Percentiles rank a stretch among this genome's conserved stretches.
These are phyloP conservation scores for Nematopogon swammerdamellus DNA, from an alignment of 2,888 invertebrate genomes.

Conservation along the genomic window DNA sequence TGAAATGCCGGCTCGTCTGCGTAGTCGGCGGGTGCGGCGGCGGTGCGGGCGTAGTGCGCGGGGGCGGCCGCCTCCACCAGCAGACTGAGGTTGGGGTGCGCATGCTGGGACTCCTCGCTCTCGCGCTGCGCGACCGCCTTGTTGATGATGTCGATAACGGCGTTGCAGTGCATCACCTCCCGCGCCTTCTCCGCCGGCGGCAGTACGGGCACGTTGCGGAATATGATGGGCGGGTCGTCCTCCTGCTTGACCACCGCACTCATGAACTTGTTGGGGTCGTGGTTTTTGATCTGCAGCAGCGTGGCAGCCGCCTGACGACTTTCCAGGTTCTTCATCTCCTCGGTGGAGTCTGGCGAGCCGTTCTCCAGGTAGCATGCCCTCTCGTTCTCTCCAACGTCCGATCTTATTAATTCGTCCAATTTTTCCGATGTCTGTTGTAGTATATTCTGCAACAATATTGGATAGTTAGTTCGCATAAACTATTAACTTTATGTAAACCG, in stretches of 20 bases:
- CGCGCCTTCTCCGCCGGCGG: constrained; percentile 53
- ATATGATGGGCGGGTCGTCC: constrained; percentile 54
- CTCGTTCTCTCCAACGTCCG: constrained; percentile 26
- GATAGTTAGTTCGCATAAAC: too few species aligned
- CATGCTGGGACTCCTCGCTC: constrained; percentile 42
- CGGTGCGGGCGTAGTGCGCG: constrained; percentile 21
- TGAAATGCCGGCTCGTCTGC: neutral
- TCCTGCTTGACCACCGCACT: constrained; percentile 23
- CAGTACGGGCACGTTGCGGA: constrained; percentile 55
- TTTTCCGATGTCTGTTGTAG: constrained; percentile 55
- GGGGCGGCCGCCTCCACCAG: constrained; percentile 23
- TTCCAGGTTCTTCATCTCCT: constrained; percentile 52
- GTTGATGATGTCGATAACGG: constrained; percentile 50
- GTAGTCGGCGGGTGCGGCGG: neutral
- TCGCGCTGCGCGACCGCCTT: constrained; percentile 51
- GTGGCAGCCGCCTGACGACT: constrained; percentile 52
- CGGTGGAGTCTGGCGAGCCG: constrained; percentile 49
- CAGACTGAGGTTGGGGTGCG: constrained; percentile 32
- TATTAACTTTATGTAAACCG: too few species aligned
- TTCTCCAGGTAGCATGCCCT: constrained; percentile 32
- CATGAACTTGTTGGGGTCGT: constrained; percentile 44
- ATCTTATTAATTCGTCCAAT: constrained; percentile 55
- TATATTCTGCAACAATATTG: constrained; percentile 50
- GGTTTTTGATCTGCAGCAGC: constrained; percentile 49
- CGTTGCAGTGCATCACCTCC: constrained; percentile 52